Evolutionary conservation across 2,113 vertebrate species (phyloP).

Genomic region (Entomyzon cyanotis): DNA sequence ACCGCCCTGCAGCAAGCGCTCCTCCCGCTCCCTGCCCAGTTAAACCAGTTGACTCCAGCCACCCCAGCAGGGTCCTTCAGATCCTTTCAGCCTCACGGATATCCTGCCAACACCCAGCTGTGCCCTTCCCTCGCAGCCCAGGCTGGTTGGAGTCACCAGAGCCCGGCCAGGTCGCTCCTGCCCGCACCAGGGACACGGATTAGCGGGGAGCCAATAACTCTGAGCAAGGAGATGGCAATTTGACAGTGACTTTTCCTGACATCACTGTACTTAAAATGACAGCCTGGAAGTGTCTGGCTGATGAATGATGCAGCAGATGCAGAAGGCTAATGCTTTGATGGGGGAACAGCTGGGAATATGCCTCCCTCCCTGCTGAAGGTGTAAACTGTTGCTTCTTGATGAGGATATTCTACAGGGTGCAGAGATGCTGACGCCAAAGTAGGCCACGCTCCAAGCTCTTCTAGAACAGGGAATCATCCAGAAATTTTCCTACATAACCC

Average conservation of each 20-base stretch:
- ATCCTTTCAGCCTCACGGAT: fast-evolving
- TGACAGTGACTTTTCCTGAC: constrained; percentile 51
- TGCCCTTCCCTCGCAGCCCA: not conserved
- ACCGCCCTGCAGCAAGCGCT: fast-evolving
- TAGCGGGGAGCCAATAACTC: not conserved
- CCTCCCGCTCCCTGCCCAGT: fast-evolving
- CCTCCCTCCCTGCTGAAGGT: not conserved
- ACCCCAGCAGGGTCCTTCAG: not conserved
- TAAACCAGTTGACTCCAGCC: not conserved
- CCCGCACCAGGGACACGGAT: not conserved
- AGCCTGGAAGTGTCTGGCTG: constrained; percentile 22
- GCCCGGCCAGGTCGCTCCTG: not conserved
- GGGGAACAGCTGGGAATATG: constrained; percentile 29
- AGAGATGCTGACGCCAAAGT: not conserved
- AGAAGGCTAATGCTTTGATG: constrained; percentile 29
- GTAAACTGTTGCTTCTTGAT: constrained; percentile 38
- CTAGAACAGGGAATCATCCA: not conserved
- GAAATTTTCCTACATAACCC: not conserved
- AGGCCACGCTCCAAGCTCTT: not conserved
- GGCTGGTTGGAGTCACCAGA: not conserved
- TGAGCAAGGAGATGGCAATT: not conserved
- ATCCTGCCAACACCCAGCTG: not conserved
- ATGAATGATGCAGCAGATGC: constrained; percentile 54
- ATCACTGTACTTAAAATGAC: constrained; percentile 12
- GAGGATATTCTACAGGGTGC: not conserved